Percentiles rank a stretch among this genome's conserved stretches.
Evolutionary conservation across 2,113 vertebrate genomes (phyloP).

Genomic region (Formicarius rufipectus): DNA sequence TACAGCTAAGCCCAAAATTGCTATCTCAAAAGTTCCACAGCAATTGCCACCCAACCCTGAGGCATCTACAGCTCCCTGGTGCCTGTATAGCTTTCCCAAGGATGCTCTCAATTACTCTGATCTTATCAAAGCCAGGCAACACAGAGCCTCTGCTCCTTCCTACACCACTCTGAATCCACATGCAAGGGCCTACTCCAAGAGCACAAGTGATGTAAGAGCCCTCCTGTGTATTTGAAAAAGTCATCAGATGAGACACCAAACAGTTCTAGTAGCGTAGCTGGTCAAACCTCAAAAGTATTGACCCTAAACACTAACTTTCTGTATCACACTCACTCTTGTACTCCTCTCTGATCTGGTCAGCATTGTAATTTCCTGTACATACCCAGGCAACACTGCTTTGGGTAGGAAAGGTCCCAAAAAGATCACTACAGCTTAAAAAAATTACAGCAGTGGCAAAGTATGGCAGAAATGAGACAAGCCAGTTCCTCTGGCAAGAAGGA

Average conservation of each 20-base stretch:
- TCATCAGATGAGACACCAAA: fast-evolving
- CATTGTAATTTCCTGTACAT: background rate
- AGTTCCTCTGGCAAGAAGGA: background rate
- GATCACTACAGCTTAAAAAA: background rate
- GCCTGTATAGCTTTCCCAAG: background rate
- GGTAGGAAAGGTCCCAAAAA: background rate
- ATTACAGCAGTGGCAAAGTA: background rate
- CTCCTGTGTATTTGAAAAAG: background rate
- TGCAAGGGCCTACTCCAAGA: background rate
- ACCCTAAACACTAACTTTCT: background rate
- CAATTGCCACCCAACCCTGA: constrained; percentile 24
- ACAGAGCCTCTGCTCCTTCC: background rate
- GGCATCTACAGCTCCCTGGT: background rate
- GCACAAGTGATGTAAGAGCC: background rate
- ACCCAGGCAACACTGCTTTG: background rate
- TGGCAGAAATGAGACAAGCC: background rate
- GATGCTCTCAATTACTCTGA: background rate
- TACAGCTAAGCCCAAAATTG: constrained; percentile 56
- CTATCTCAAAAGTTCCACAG: background rate
- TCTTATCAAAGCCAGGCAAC: background rate
- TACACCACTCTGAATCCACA: background rate
- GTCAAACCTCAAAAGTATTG: background rate
- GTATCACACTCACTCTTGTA: background rate
- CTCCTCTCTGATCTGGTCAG: background rate
- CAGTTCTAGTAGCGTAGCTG: background rate